Base-by-base conservation (phyloP, 1,140 invertebrate species). In the Spodoptera frugiperda region DNA sequence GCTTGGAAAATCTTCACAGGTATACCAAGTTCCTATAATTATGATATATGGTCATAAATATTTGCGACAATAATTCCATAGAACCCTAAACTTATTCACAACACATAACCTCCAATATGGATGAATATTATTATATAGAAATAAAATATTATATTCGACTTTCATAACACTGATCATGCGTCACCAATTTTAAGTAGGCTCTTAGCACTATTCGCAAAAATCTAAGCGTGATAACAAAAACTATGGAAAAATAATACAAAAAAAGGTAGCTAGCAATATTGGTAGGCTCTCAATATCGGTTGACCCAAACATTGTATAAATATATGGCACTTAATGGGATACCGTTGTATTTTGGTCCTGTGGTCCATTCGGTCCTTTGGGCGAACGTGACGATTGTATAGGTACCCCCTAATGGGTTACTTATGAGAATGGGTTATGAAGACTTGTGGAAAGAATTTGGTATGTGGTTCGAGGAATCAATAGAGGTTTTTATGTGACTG, bases 301-400 rank as follows among this genome's bases (percentile, higher is more conserved):
- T 48, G 63, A 67, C 63, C 63, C 63, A 48, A 67, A 48, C 63
- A 67, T 67, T 15, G 44, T 48, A 67, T 49, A 49, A 67, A 78
- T 78, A 78, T 78, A 63, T 78, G 33, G 33, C 30, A 14, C 48
- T 53, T 79, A 79, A 77, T 71, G 76, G 57, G 76, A 77, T 77
- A 71, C 25, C 10, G 76, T 63, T 77, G 55, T 77, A 77, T 71
- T 12, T 67, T 67, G 63, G 63, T 67, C 44, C 63, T 67, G 63
- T 67, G 12, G 63, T 10, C 63, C 63, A 48, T 48, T 67, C 12
- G 63, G 63, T 67, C 63, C 63, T 67, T 49, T 3, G 4, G 33
- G 9, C 5, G 5, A 44, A 67, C 63, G 63, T 67, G 63, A 5
- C 63, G 63, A 67, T 67, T 67, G 63, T 67, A 48, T 49, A 49